Base-by-base conservation (phyloP, 2,797 vertebrate genomes). In the Staurois parvus region DNA sequence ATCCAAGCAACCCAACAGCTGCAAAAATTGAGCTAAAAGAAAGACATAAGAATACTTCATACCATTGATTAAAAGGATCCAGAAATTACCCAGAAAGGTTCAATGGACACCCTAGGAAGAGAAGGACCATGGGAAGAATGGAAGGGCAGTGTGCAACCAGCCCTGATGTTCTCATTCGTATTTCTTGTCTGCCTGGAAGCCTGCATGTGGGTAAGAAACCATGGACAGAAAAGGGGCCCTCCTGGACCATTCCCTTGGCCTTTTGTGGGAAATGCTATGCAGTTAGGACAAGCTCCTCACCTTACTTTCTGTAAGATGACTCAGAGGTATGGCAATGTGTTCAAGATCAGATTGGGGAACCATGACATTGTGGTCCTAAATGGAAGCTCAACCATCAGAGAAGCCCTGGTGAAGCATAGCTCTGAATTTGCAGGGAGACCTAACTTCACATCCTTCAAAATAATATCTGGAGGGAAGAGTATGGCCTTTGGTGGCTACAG, bases 231-330 rank as follows among this genome's bases (percentile, higher is more conserved):
- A 81, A 94, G 77, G 28, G 91, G 90, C 85, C 93, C 94, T 2
- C 96, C 96, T 0, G 96, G 96, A 34, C 96, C 96, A 6, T 95
- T 95, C 4, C 92, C 96, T 1, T 97, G 96, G 96, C 96, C 96
- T 0, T 62, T 97, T 88, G 93, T 97, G 88, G 96, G 96, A 59
- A 97, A 97, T 13, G 95, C 89, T 82, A 93, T 96, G 94, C 96
- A 97, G 89, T 93, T 97, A 87, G 96, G 96, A 56, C 94, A 93
- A 84, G 93, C 96, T 94, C 96, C 96, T 8, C 96, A 97, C 90
- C 92, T 95, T 87, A 93, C 95, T 3, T 95, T 97, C 13, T 86
- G 91, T 66, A 92, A 72, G 52, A 86, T 97, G 59, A 94, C 95
- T 0, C 91, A 92, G 69, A 96, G 93, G 70, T 97, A 97, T 6